These are phyloP conservation scores for Monoplex corrugatus DNA, from an alignment of 2,888 invertebrate species.

Conservation along the genomic window DNA sequence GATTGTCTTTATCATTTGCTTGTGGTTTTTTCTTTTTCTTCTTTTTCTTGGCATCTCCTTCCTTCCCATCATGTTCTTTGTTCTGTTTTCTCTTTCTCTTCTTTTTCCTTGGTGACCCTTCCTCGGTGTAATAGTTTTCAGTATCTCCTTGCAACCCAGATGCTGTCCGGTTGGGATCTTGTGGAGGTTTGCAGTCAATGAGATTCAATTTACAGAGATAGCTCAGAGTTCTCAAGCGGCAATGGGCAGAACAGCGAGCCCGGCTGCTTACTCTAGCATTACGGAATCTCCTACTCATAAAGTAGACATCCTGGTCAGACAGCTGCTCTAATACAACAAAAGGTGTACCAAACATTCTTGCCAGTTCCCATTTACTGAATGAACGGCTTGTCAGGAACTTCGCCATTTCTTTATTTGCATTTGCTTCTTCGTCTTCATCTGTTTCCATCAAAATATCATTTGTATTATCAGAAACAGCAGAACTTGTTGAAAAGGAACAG, in stretches of 20 bases:
- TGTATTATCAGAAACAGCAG: neutral
- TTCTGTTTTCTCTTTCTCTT: neutral
- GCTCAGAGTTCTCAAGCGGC: conserved; percentile 36
- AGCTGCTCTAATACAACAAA: conserved; percentile 43
- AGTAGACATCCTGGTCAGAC: conserved; percentile 32
- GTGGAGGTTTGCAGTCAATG: conserved; percentile 27
- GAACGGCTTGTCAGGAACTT: conserved; percentile 21
- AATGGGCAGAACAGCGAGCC: conserved; percentile 22
- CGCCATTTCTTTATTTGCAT: neutral
- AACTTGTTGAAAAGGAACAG: neutral
- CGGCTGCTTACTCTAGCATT: conserved; percentile 31
- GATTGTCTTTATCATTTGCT: neutral
- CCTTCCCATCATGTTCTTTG: neutral
- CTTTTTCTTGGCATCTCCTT: neutral
- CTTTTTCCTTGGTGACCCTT: neutral
- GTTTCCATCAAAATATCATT: neutral
- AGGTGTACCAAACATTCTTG: neutral
- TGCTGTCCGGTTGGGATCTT: neutral
- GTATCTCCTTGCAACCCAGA: neutral
- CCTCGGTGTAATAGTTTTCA: neutral
- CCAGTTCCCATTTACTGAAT: conserved; percentile 27
- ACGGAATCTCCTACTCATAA: conserved; percentile 45
- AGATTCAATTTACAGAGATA: conserved; percentile 32
- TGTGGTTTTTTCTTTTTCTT: conserved; percentile 9
- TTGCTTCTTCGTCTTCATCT: conserved; percentile 4